Percentiles rank a stretch among this genome's conserved stretches.
Evolutionary conservation across 2,113 vertebrate genomes (phyloP).

Genomic region (Isurus oxyrinchus): DNA sequence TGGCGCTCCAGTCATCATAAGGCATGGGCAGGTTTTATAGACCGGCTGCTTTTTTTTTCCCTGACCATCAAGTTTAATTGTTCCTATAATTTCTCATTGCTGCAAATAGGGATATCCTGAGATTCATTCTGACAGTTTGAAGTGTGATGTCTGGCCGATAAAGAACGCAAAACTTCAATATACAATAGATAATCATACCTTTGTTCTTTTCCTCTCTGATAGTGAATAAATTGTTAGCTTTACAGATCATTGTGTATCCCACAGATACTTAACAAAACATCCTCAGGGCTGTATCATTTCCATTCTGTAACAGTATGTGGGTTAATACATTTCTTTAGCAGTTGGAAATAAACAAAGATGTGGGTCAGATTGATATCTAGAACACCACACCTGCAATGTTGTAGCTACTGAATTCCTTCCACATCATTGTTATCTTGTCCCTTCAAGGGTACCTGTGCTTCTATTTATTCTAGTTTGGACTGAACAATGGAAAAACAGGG

Average conservation of each 20-base stretch:
- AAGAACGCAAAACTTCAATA: not conserved
- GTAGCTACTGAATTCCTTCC: not conserved
- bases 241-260: not conserved
- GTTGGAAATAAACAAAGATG: not conserved
- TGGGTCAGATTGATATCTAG: not conserved
- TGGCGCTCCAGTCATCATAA: not conserved
- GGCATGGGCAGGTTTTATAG: not conserved
- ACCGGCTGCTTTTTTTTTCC: not conserved
- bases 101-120: not conserved
- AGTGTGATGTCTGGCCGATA: not conserved
- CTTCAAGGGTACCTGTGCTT: not conserved
- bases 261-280: not conserved
- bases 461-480: not conserved
- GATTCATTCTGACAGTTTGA: not conserved
- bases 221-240: not conserved
- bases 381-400: not conserved
- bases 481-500: not conserved
- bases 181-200: not conserved
- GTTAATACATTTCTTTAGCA: not conserved
- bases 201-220: not conserved
- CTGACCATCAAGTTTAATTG: not conserved
- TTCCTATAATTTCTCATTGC: not conserved
- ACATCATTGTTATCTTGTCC: not conserved
- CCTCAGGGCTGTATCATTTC: not conserved
- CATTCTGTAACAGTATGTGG: not conserved